Conservation (phyloP, 2,113 vertebrate genomes). For the Irena cyanogastra region DNA sequence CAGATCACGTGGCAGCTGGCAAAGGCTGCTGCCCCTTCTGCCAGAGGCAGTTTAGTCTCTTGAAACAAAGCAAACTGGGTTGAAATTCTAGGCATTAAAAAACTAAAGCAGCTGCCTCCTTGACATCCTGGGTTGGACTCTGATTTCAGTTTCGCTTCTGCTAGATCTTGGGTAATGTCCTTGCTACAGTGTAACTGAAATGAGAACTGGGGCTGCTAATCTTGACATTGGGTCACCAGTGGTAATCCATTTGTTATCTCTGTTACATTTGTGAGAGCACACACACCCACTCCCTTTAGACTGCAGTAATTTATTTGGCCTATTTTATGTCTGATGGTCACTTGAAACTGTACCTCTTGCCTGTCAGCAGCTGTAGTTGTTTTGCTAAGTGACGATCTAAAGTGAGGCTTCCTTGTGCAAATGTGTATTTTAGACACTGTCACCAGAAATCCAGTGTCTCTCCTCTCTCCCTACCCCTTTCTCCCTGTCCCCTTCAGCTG, state of each 20-base stretch:
- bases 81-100: constrained; percentile 43
- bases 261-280: not conserved
- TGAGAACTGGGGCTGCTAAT: not conserved
- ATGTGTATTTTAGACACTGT: constrained; percentile 27
- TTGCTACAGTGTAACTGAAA: not conserved
- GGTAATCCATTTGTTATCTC: constrained; percentile 12
- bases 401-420: constrained; percentile 34
- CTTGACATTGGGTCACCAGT: not conserved
- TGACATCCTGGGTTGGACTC: not conserved
- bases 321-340: constrained; percentile 24
- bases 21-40: not conserved
- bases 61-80: constrained; percentile 28
- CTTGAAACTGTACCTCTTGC: constrained; percentile 45
- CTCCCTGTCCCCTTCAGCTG: constrained; percentile 10
- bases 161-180: not conserved
- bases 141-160: constrained; percentile 42
- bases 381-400: constrained; percentile 34
- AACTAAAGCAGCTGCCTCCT: constrained; percentile 35
- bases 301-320: constrained; percentile 35
- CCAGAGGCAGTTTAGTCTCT: not conserved
- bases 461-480: not conserved
- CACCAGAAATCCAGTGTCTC: constrained; percentile 43
- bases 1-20: not conserved
- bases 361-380: constrained; percentile 51
- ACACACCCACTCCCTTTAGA: not conserved